Conservation (phyloP, 2,113 vertebrate genomes). For the Gopherus flavomarginatus region DNA sequence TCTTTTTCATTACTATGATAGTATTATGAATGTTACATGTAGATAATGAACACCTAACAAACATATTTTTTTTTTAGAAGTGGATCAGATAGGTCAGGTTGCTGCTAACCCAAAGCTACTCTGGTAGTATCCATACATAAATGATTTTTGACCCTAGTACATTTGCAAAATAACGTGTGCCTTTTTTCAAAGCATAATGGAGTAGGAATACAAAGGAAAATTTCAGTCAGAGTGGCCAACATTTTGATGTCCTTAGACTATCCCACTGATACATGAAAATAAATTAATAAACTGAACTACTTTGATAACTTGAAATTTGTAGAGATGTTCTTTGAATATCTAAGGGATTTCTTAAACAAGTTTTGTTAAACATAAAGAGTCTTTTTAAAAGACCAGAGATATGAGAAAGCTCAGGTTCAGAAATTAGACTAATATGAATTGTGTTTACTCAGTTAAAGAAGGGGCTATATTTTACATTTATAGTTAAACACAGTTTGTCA, state of each 20-base stretch:
- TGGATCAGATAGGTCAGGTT: background rate
- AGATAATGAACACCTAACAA: background rate
- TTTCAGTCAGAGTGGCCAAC: constrained; percentile 50
- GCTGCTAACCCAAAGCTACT: background rate
- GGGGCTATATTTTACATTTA: background rate
- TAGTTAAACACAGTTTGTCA: background rate
- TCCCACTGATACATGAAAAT: background rate
- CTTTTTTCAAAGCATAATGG: background rate
- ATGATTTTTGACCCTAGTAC: fast-evolving
- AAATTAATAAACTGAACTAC: constrained; percentile 24
- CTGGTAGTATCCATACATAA: background rate
- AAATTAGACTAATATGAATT: background rate
- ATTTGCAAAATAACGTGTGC: background rate
- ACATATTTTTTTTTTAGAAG: background rate
- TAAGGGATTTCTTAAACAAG: constrained; percentile 48
- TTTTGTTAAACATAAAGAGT: constrained; percentile 60
- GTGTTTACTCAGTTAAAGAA: background rate
- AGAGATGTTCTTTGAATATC: constrained; percentile 32
- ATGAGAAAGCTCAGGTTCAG: constrained; percentile 14
- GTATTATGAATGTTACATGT: background rate
- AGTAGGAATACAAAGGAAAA: constrained; percentile 25
- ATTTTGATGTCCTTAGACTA: constrained; percentile 58
- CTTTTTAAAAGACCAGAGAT: constrained; percentile 33
- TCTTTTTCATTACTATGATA: background rate
- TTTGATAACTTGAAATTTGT: constrained; percentile 45